phyloP scores from a whole-genome alignment of 2,888 invertebrate species.

The Sylvicola fuscatus region DNA sequence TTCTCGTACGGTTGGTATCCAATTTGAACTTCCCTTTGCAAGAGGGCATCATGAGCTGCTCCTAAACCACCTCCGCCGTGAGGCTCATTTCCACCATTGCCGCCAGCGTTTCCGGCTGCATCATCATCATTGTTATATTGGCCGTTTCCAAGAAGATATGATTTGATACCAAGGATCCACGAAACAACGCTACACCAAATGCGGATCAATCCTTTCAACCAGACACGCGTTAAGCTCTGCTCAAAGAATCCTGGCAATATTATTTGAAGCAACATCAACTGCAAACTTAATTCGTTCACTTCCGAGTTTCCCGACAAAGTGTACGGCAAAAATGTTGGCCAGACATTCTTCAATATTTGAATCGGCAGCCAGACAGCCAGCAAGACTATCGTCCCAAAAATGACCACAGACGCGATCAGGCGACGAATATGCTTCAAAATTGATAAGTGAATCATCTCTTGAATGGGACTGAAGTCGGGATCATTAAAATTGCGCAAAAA shows the following conservation, averaged over 20 bases:
- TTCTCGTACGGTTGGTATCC: constrained; percentile 81
- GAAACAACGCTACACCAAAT: constrained; percentile 74
- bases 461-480: constrained; percentile 98
- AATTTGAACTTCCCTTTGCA: constrained; percentile 56
- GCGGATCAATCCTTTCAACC: constrained; percentile 77
- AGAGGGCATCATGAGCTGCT: constrained; percentile 72
- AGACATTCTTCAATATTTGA: constrained; percentile 53
- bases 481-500: constrained; percentile 95
- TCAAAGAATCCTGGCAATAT: constrained; percentile 79
- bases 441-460: constrained; percentile 96
- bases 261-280: constrained; percentile 71
- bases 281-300: constrained; percentile 86
- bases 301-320: constrained; percentile 74
- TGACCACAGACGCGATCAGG: constrained; percentile 79
- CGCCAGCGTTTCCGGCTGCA: constrained; percentile 7
- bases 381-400: constrained; percentile 89
- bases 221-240: constrained; percentile 86
- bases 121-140: constrained; percentile 16
- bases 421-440: constrained; percentile 79
- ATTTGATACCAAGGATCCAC: constrained; percentile 67
- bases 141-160: constrained; percentile 68
- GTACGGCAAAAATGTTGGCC: constrained; percentile 87
- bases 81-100: constrained; percentile 16
- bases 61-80: constrained; percentile 34
- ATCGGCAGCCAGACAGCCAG: constrained; percentile 94